Conservation (phyloP, 2,888 invertebrate genomes). For the Drosophila demipolita region DNA sequence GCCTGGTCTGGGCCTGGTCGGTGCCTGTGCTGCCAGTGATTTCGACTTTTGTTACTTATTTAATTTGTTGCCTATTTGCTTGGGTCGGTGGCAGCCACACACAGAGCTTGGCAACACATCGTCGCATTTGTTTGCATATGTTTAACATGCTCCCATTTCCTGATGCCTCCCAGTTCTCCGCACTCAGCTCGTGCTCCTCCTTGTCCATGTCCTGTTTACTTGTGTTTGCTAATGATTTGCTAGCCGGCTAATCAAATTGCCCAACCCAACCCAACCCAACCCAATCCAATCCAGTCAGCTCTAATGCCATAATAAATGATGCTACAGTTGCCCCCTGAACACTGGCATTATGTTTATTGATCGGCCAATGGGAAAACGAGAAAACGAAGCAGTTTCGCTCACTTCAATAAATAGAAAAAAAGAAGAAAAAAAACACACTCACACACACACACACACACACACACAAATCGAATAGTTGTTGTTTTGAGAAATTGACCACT, state of each 20-base stretch:
- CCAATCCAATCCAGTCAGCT: too few species aligned
- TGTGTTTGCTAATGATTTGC: constrained; percentile 75
- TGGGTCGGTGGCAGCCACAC: constrained; percentile 33
- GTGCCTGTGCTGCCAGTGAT: constrained; percentile 36
- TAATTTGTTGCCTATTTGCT: constrained; percentile 79
- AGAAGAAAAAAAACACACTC: neutral
- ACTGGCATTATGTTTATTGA: constrained; percentile 34
- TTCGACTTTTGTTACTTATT: constrained; percentile 78
- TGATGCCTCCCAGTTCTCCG: constrained; percentile 13
- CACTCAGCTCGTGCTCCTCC: neutral
- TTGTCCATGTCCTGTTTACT: constrained; percentile 32
- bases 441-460: too few species aligned
- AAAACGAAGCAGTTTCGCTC: neutral
- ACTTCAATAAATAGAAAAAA: constrained; percentile 6
- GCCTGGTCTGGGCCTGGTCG: neutral
- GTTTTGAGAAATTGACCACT: neutral
- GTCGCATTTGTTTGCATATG: constrained; percentile 76
- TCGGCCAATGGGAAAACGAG: constrained; percentile 12
- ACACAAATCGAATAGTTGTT: too few species aligned
- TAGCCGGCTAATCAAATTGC: constrained; percentile 72
- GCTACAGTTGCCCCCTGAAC: constrained; percentile 5
- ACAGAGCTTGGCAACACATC: constrained; percentile 41
- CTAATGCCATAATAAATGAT: constrained; percentile 63
- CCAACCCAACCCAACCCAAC: too few species aligned
- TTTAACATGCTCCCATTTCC: constrained; percentile 62